Evolutionary conservation across 2,888 invertebrate genomes (phyloP), one percentile per base, ranked within the genome.

Genomic region (Teleiodes luculella): DNA sequence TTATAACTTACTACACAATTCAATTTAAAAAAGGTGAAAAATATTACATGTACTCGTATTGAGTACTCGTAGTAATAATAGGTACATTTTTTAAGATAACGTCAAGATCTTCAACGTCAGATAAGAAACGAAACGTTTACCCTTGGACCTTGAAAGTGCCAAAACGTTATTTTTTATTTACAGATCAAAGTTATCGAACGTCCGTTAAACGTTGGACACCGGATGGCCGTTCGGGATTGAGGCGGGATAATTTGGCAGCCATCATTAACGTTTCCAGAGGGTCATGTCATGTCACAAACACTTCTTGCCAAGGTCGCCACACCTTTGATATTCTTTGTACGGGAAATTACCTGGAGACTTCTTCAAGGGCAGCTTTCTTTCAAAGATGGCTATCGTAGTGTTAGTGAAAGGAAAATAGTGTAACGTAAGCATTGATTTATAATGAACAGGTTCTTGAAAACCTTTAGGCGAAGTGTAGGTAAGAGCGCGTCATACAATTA

Each of bases 171-270:
- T n/a, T 43, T 43, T 43, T 24, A 43, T 43, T 43, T n/a, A 43
- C 43, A 24, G n/a, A 13, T n/a, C 1, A 10, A 24, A 11, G 14
- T 16, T 18, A 18, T 7, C 13, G 20, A 43, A 43, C 10, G 24
- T 4, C 11, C 8, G 8, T 39, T 8, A 39, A 8, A 39, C 16
- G 39, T 39, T 39, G 10, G 8, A 18, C 16, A 16, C 18, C 24
- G 10, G 35, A 30, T 46, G 28, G 14, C 28, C 30, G 8, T 13
- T 13, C 13, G 13, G 46, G 41, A 33, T 56, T 64, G 63, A 64
- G 61, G 54, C 45, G 62, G 65, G 66, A 63, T 68, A 66, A 68
- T 66, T 64, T 68, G 68, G 65, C 65, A 62, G 61, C 14, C 14
- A 31, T 30, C 28, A 45, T 45, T 30, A 45, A 30, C 4, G n/a